These are phyloP conservation scores for Corydoras maculifer DNA, from an alignment of 2,113 vertebrate genomes.

Conservation along the genomic window DNA sequence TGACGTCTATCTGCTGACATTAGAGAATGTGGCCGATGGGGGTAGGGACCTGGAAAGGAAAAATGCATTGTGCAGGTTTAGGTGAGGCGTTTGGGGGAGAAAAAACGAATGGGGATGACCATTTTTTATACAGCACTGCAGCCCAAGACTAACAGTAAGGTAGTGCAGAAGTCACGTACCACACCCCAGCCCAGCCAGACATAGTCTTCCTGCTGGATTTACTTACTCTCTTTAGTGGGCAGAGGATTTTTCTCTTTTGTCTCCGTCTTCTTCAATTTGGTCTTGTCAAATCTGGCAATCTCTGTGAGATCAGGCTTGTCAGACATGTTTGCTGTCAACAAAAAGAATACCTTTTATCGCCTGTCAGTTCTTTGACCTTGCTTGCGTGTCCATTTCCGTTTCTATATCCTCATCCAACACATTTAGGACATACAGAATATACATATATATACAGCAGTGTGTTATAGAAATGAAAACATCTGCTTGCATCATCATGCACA, in stretches of 20 bases:
- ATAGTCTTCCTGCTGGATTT: slow-evolving; percentile 8
- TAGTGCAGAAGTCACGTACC: slow-evolving; percentile 17
- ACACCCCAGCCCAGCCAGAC: slow-evolving; percentile 26
- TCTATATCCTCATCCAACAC: too few relatives aligned
- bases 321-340: slow-evolving; percentile 70
- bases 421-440: too few relatives aligned
- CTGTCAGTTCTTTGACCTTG: slow-evolving; percentile 35
- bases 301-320: slow-evolving; percentile 83
- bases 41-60: background rate
- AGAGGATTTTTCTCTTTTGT: slow-evolving; percentile 84
- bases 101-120: background rate
- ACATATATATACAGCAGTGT: too few relatives aligned
- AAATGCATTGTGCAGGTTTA: slow-evolving; percentile 1
- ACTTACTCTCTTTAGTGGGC: slow-evolving; percentile 87
- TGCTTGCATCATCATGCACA: too few relatives aligned
- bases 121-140: slow-evolving; percentile 6
- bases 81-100: background rate
- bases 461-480: too few relatives aligned
- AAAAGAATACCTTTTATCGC: slow-evolving; percentile 28
- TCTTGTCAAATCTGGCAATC: slow-evolving; percentile 81
- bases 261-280: slow-evolving; percentile 86
- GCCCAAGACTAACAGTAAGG: background rate
- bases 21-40: slow-evolving; percentile 28
- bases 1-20: slow-evolving; percentile 41
- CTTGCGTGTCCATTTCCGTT: slow-evolving; percentile 9